These are phyloP conservation scores for Oligia fasciuncula DNA, from an alignment of 2,888 invertebrate species.

Conservation along the genomic window DNA sequence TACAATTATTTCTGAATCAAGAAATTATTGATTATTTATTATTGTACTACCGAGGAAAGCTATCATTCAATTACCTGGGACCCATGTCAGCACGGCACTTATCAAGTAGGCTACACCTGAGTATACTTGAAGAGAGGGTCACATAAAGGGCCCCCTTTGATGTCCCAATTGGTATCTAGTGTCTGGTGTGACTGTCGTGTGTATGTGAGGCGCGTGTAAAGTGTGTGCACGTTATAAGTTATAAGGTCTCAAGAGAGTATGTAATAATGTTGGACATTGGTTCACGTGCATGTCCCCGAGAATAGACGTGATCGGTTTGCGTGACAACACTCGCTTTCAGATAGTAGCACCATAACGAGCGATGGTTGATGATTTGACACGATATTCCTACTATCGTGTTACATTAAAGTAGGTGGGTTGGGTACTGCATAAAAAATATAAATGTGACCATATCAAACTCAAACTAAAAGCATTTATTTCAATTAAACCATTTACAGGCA, in stretches of 20 bases:
- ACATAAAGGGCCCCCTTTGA: not conserved
- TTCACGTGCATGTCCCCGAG: conserved; percentile 57
- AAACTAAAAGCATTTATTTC: too few species aligned
- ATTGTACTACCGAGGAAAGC: not conserved
- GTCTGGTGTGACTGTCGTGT: not conserved
- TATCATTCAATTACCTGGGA: not conserved
- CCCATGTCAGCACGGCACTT: not conserved
- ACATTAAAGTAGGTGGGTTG: too few species aligned
- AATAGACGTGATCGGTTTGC: conserved; percentile 69
- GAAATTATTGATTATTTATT: not conserved
- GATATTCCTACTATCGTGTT: not conserved
- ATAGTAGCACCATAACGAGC: not conserved
- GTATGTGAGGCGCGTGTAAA: conserved; percentile 12
- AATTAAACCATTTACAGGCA: too few species aligned
- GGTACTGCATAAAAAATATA: not conserved
- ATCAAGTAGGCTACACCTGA: not conserved
- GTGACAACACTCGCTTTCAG: conserved; percentile 24
- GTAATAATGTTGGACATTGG: conserved; percentile 61
- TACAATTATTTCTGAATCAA: not conserved
- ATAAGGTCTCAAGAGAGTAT: conserved; percentile 53
- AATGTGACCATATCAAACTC: not conserved
- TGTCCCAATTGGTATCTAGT: not conserved
- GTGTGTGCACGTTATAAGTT: conserved; percentile 8
- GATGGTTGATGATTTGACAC: not conserved
- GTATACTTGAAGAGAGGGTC: not conserved